These are phyloP conservation scores for Myoxocephalus aenaeus DNA, from an alignment of 2,797 vertebrate genomes.

Conservation along the genomic window DNA sequence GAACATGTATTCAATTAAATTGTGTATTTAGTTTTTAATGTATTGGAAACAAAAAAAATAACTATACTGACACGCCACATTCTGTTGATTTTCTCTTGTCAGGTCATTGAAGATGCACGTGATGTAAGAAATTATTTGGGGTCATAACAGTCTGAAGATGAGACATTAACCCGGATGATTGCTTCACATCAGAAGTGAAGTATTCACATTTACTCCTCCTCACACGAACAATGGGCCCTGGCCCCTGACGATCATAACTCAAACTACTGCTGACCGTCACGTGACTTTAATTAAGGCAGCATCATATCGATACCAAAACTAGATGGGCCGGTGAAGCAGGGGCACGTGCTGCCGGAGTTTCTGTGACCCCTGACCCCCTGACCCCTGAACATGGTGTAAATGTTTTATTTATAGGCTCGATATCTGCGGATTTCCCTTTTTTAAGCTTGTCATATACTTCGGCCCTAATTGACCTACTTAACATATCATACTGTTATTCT, in stretches of 20 bases:
- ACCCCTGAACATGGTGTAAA: neutral
- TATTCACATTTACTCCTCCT: slow-evolving; percentile 6
- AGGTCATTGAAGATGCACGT: slow-evolving; percentile 11
- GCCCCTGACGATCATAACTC: neutral
- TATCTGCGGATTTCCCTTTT: neutral
- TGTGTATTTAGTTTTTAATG: neutral
- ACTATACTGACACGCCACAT: neutral
- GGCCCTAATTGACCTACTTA: neutral
- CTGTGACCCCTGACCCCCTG: neutral
- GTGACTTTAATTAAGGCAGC: slow-evolving; percentile 41
- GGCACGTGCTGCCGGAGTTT: slow-evolving; percentile 36
- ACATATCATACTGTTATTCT: neutral
- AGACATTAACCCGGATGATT: slow-evolving; percentile 18
- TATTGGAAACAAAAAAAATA: neutral
- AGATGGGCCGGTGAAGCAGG: slow-evolving; percentile 48
- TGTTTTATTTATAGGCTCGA: neutral
- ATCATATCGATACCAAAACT: slow-evolving; percentile 39
- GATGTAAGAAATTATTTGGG: neutral
- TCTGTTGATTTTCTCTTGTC: neutral
- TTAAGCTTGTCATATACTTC: neutral
- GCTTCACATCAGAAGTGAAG: slow-evolving; percentile 14
- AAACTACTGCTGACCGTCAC: slow-evolving; percentile 24
- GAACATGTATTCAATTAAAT: neutral
- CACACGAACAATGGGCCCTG: slow-evolving; percentile 21
- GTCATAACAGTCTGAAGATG: neutral